Evolutionary conservation across 2,888 invertebrate species (phyloP).

Genomic region (Conistra vaccinii): DNA sequence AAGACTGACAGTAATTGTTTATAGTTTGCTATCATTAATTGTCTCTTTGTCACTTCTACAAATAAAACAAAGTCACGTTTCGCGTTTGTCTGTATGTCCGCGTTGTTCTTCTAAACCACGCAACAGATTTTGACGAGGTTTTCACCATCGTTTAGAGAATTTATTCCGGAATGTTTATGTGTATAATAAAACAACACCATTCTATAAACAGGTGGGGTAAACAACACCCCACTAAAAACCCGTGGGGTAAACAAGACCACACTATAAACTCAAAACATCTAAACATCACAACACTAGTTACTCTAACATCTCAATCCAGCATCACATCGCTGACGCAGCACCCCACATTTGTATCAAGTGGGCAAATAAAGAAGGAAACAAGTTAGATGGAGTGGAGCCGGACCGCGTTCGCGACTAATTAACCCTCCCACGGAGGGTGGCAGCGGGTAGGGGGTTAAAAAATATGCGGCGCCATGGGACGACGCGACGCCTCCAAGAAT

Average conservation of each 20-base stretch:
- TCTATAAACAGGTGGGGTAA: too few species aligned
- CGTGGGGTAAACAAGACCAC: too few species aligned
- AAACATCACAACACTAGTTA: constrained; percentile 10
- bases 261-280: background rate
- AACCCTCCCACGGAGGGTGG: constrained; percentile 80
- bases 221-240: too few species aligned
- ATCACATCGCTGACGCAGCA: constrained; percentile 65
- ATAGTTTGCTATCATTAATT: background rate
- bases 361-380: constrained; percentile 90
- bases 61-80: too few species aligned
- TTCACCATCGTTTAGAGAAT: too few species aligned
- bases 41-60: too few species aligned
- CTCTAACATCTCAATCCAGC: constrained; percentile 57
- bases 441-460: constrained; percentile 77
- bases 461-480: constrained; percentile 85
- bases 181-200: too few species aligned
- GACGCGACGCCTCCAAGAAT: constrained; percentile 79
- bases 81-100: too few species aligned
- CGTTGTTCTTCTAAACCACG: too few species aligned
- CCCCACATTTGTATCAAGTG: constrained; percentile 89
- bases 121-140: too few species aligned
- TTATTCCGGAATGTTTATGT: too few species aligned
- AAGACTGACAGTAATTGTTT: background rate
- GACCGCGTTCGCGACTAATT: constrained; percentile 90
- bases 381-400: constrained; percentile 89